Conservation (phyloP, 2,797 vertebrate genomes). For the Acanthis flammea region DNA sequence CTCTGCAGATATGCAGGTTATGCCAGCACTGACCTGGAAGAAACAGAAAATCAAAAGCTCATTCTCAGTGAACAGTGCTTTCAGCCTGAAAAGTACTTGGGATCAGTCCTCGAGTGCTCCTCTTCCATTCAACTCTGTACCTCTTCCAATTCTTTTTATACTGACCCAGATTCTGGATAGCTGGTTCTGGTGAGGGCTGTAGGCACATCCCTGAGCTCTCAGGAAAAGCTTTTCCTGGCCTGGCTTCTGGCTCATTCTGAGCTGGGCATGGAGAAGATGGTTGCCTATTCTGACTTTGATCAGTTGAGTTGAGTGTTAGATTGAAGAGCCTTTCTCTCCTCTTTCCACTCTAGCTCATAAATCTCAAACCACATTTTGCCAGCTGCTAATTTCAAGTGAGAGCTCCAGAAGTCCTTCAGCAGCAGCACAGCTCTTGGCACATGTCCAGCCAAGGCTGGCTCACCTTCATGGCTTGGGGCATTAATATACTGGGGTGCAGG, state of each 20-base stretch:
- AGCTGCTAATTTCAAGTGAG: not conserved
- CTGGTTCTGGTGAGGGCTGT: not conserved
- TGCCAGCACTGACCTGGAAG: not conserved
- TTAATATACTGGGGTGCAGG: not conserved
- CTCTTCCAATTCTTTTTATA: not conserved
- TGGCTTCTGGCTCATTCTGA: not conserved
- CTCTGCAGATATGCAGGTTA: not conserved
- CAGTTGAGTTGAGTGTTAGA: not conserved
- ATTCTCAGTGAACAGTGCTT: not conserved
- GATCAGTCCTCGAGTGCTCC: not conserved
- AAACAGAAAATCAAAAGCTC: slow-evolving; percentile 2
- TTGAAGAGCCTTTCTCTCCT: not conserved
- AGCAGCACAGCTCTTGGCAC: not conserved
- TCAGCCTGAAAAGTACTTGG: not conserved
- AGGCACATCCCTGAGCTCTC: not conserved
- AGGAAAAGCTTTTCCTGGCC: not conserved
- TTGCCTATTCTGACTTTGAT: not conserved
- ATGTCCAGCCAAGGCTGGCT: not conserved
- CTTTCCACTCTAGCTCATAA: not conserved
- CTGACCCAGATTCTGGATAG: not conserved
- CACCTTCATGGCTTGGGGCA: not conserved
- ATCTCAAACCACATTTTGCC: not conserved
- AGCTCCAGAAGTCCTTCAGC: not conserved
- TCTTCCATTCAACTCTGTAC: not conserved
- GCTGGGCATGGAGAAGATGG: not conserved